Evolutionary conservation across 2,888 invertebrate species (phyloP).

Genomic region (Clunio marinus): DNA sequence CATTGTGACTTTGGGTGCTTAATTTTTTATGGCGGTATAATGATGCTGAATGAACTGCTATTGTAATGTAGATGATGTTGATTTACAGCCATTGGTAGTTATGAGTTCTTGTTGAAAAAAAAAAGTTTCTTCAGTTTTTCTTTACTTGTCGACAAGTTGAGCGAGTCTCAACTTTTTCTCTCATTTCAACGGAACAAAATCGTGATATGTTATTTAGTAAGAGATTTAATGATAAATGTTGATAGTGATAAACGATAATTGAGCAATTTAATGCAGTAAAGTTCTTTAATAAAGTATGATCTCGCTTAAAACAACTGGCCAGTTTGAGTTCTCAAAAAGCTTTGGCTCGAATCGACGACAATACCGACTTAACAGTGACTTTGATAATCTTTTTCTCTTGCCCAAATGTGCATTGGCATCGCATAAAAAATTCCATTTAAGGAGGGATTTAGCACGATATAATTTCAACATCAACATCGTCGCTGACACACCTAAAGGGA

Average conservation of each 20-base stretch:
- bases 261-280: constrained; percentile 10
- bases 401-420: constrained; percentile 30
- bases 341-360: not conserved
- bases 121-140: no score
- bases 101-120: not conserved
- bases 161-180: not conserved
- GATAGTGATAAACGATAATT: not conserved
- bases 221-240: not conserved
- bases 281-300: constrained; percentile 10
- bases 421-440: constrained; percentile 19
- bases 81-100: not conserved
- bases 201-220: no score
- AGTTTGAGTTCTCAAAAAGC: not conserved
- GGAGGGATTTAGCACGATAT: constrained; percentile 27
- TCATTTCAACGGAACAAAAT: no score
- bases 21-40: not conserved
- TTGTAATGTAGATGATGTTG: constrained; percentile 4
- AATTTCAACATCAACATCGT: constrained; percentile 36
- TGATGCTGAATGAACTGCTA: not conserved
- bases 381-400: constrained; percentile 31
- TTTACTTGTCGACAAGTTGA: not conserved
- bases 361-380: constrained; percentile 19
- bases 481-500: constrained; percentile 36
- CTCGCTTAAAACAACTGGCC: constrained; percentile 20
- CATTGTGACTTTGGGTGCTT: not conserved